Conservation (phyloP, 2,113 vertebrate genomes). For the Ageneiosus marmoratus region DNA sequence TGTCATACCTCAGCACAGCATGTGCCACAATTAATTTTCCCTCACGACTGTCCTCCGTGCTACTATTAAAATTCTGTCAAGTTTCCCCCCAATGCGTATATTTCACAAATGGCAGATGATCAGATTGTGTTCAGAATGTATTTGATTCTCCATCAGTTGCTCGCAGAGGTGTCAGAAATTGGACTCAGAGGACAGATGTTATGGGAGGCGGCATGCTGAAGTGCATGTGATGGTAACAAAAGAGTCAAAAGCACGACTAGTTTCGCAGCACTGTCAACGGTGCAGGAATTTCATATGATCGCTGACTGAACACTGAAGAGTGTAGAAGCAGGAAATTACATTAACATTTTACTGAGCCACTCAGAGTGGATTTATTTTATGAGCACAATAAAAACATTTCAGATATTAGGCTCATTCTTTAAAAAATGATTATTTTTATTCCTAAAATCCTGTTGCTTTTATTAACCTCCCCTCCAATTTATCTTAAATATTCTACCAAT, state of each 20-base stretch:
- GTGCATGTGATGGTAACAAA: conserved; percentile 17
- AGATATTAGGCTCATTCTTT: neutral
- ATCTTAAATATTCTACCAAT: neutral
- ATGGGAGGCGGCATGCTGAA: neutral
- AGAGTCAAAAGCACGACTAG: neutral
- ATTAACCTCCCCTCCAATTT: neutral
- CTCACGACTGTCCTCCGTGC: conserved; percentile 45
- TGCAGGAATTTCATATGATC: neutral
- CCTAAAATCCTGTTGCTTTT: neutral
- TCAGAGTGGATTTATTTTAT: neutral
- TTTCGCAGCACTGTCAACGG: neutral
- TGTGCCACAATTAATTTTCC: conserved; percentile 66
- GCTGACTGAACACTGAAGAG: neutral
- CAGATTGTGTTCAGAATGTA: conserved; percentile 41
- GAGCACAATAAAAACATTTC: neutral
- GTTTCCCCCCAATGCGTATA: conserved; percentile 61
- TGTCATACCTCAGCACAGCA: conserved; percentile 57
- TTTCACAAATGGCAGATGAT: conserved; percentile 49
- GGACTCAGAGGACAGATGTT: conserved; percentile 52
- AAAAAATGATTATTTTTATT: neutral
- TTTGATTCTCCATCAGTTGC: conserved; percentile 59
- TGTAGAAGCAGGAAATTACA: neutral
- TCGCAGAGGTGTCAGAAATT: conserved; percentile 53
- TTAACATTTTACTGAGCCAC: no score
- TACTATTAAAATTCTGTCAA: conserved; percentile 61